Conservation (phyloP, 2,797 vertebrate genomes). For the Notoglanidium macrostoma region DNA sequence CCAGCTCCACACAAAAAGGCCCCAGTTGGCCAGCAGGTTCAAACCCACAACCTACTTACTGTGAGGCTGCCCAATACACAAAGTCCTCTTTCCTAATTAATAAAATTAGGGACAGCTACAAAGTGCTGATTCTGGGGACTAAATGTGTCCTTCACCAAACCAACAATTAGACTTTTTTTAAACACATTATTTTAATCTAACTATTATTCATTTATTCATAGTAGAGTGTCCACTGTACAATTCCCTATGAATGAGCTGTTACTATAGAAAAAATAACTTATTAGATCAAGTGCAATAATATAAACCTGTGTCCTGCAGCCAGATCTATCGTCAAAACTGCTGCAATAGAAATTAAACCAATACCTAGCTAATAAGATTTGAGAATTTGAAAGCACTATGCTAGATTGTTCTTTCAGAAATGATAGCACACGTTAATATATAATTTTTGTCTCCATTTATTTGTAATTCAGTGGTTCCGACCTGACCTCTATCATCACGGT, state of each 20-base stretch:
- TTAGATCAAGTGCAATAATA: background rate
- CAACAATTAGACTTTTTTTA: background rate
- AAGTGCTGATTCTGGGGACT: background rate
- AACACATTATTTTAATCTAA: background rate
- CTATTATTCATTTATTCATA: background rate
- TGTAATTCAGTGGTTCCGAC: background rate
- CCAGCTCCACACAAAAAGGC: no score
- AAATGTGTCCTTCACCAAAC: background rate
- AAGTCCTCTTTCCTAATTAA: background rate
- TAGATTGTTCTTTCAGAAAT: background rate
- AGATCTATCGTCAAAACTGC: background rate
- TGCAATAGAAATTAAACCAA: background rate
- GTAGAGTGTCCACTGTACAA: background rate
- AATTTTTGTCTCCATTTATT: background rate
- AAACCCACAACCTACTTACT: no score
- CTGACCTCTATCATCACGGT: background rate
- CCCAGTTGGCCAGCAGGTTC: no score
- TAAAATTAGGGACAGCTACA: background rate
- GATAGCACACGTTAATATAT: background rate
- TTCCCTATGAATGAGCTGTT: background rate
- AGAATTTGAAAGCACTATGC: background rate
- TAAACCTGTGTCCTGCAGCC: background rate
- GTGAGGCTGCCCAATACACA: no score
- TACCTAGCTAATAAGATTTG: background rate
- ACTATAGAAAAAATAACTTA: background rate